Base-by-base conservation (phyloP, 1,140 invertebrate genomes). In the Oppia nitens region DNA sequence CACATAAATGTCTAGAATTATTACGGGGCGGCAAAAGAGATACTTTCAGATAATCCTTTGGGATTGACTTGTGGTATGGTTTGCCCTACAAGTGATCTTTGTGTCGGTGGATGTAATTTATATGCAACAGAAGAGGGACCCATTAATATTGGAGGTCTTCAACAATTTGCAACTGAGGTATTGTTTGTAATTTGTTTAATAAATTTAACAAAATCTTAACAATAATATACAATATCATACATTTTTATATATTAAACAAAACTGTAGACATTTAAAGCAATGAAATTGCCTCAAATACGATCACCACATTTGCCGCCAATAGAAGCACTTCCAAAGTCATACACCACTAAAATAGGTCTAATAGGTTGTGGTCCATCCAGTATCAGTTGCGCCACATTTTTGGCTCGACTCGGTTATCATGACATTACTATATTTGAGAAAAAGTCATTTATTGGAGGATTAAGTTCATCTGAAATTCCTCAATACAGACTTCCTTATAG, bases 1-100 rank as follows among this genome's bases (percentile, higher is more conserved):
- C 17, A 9, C 17, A 40, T 40, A 9, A 6, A n/a, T 29, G 69
- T 69, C 45, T 67, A 85, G 82, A 98, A 98, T 73, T 98, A 94
- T 68, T 98, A 98, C 76, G 94, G 95, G 26, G 90, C 95, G 6
- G 94, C 95, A 0, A 92, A 93, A 71, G 81, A 83, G 0, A 98
- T 98, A 56, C 79, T 98, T 25, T 96, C 91, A 0, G 94, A 98
- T 70, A 98, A 98, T 73, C 94, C 94, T 0, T 72, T 97, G 25
- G 94, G 88, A 0, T 74, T 98, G 0, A 95, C 92, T 0, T 98
- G 94, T 69, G 94, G 95, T 21, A 98, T 98, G 95, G 92, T 98
- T 9, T 98, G 94, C 68, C 94, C 95, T 3, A 98, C 93, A 0
- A 94, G 89, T 70, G 94, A 98, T 70, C 78, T 98, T 0, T 98